phyloP scores from a whole-genome alignment of 2,113 vertebrate species.

The Nannobrachium achirus region DNA sequence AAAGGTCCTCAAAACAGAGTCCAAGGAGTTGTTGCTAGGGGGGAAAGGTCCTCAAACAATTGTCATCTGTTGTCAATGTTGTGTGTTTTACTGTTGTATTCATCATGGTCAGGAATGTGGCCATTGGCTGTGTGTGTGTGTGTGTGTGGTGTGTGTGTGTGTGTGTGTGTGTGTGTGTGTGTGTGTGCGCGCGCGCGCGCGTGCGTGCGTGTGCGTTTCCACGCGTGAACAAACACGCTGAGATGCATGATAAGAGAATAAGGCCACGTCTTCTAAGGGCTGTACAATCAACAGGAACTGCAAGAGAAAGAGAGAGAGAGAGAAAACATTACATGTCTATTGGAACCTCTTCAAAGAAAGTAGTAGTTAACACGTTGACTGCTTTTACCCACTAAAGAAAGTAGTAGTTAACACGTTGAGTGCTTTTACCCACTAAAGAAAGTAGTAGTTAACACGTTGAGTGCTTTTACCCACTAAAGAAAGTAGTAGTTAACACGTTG shows the following conservation, averaged over 20 bases:
- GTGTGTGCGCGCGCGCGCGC: constrained; percentile 1
- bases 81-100: constrained; percentile 57
- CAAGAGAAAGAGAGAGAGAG: constrained; percentile 43
- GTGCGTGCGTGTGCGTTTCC: constrained; percentile 1
- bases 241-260: constrained; percentile 77
- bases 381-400: too few relatives aligned
- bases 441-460: too few relatives aligned
- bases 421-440: too few relatives aligned
- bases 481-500: too few relatives aligned
- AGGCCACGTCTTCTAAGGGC: constrained; percentile 81
- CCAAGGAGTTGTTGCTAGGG: constrained; percentile 33
- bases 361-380: too few relatives aligned
- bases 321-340: background rate
- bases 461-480: too few relatives aligned
- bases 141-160: constrained; percentile 52
- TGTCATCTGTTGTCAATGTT: constrained; percentile 31
- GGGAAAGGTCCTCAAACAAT: constrained; percentile 36
- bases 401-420: too few relatives aligned
- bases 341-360: background rate
- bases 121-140: constrained; percentile 63
- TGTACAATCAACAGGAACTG: constrained; percentile 76
- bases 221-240: constrained; percentile 60
- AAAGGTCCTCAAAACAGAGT: constrained; percentile 43
- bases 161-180: constrained; percentile 35
- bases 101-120: constrained; percentile 64